Evolutionary conservation across 2,113 vertebrate species (phyloP).

Genomic region (Clupea harengus): DNA sequence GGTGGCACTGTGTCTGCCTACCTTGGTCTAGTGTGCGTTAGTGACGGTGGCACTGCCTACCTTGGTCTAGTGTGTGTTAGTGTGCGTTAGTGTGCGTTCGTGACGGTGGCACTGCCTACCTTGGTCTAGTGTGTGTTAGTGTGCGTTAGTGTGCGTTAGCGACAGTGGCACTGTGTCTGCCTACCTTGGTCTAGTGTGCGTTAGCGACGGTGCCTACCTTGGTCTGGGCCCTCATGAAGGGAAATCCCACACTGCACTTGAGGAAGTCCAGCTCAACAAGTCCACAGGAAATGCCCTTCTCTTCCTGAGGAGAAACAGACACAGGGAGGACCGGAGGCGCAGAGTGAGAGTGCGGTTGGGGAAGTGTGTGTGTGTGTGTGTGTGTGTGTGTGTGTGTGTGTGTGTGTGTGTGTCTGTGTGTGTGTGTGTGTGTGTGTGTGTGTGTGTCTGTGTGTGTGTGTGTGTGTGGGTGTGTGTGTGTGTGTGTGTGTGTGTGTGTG

Average conservation of each 20-base stretch:
- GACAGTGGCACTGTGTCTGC: not conserved
- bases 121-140: no score
- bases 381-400: not conserved
- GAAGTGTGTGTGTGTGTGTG: not conserved
- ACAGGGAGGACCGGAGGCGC: conserved; percentile 38
- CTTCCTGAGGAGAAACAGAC: conserved; percentile 81
- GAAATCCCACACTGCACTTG: conserved; percentile 97
- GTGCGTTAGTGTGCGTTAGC: not conserved
- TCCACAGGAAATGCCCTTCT: conserved; percentile 93
- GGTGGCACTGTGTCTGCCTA: not conserved
- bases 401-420: no score
- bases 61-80: not conserved
- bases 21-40: no score
- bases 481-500: no score
- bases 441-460: no score
- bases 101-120: no score
- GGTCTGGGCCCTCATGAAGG: conserved; percentile 96
- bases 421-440: no score
- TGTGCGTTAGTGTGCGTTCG: not conserved
- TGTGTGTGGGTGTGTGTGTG: no score
- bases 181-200: no score
- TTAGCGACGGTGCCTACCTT: no score
- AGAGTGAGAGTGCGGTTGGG: not conserved
- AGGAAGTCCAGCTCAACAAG: conserved; percentile 91
- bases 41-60: no score